phyloP scores from a whole-genome alignment of 2,888 invertebrate genomes.

The Xiphydria camelus region DNA sequence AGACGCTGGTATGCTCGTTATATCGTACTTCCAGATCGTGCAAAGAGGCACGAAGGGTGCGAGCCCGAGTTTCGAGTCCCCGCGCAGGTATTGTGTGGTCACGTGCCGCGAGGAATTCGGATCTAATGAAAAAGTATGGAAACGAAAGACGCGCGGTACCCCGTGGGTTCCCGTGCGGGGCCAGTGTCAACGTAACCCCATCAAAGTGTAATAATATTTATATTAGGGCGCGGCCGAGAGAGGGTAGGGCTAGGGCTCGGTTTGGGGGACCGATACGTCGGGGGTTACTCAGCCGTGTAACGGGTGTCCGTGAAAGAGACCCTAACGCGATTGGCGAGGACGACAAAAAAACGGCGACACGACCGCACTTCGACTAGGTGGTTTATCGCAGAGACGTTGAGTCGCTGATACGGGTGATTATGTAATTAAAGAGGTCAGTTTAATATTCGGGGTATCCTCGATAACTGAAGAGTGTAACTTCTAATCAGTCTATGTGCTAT shows the following conservation, averaged over 20 bases:
- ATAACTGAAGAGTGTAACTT: too few species aligned
- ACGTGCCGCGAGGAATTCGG: slow-evolving; percentile 40
- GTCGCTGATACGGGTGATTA: too few species aligned
- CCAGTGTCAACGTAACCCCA: slow-evolving; percentile 57
- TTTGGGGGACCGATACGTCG: slow-evolving; percentile 32
- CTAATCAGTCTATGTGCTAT: too few species aligned
- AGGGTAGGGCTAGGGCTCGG: slow-evolving; percentile 37
- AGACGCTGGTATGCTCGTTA: too few species aligned
- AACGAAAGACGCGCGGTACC: slow-evolving; percentile 4
- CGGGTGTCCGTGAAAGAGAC: slow-evolving; percentile 24
- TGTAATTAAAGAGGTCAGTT: too few species aligned
- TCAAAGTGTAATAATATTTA: slow-evolving; percentile 59
- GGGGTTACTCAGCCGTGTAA: slow-evolving; percentile 28
- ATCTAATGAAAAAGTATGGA: slow-evolving; percentile 46
- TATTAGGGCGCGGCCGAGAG: slow-evolving; percentile 53
- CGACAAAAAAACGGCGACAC: background rate
- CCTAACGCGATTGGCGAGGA: slow-evolving; percentile 1
- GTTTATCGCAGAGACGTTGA: too few species aligned
- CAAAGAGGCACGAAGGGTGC: too few species aligned
- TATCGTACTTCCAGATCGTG: too few species aligned
- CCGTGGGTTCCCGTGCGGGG: slow-evolving; percentile 7
- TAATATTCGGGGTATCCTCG: too few species aligned
- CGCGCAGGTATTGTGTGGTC: slow-evolving; percentile 29
- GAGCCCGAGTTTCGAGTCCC: too few species aligned
- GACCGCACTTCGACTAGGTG: too few species aligned